A percentile compares a stretch with the other conserved stretches of the same genome.
Evolutionary conservation across 2,113 vertebrate genomes (phyloP).

Genomic region (Penelope pileata): DNA sequence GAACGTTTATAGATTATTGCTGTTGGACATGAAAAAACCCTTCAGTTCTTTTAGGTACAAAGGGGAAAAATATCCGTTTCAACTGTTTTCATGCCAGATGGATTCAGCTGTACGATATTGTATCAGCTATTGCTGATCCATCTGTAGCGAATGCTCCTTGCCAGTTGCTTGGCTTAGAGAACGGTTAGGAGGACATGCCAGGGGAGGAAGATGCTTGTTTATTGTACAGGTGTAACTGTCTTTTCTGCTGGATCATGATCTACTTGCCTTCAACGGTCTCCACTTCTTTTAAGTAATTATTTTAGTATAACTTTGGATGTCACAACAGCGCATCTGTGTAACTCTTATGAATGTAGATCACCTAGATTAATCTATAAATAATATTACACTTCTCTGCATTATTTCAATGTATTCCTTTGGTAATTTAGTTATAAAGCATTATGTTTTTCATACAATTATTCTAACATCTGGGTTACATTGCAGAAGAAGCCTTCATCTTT

Average conservation of each 20-base stretch:
- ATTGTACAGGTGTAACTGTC: neutral
- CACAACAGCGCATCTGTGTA: neutral
- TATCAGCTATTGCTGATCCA: neutral
- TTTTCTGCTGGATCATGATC: neutral
- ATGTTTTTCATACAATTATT: neutral
- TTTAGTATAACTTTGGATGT: neutral
- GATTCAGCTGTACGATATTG: neutral
- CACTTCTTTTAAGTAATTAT: neutral
- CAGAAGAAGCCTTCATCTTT: neutral
- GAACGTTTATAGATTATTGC: neutral
- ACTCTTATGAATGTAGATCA: neutral
- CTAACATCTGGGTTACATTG: fast-evolving
- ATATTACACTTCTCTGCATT: neutral
- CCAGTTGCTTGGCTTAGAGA: constrained; percentile 1
- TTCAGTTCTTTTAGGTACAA: neutral
- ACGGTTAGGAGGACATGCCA: neutral
- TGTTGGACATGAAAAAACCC: neutral
- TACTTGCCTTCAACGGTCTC: neutral
- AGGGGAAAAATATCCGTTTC: neutral
- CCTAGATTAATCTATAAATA: neutral
- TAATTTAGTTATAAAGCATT: neutral
- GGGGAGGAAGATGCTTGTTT: neutral
- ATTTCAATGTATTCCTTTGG: neutral
- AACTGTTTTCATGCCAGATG: neutral
- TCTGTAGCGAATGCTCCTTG: neutral